These are phyloP conservation scores for Philopedon plagiatum DNA, from an alignment of 2,888 invertebrate species.

Conservation along the genomic window DNA sequence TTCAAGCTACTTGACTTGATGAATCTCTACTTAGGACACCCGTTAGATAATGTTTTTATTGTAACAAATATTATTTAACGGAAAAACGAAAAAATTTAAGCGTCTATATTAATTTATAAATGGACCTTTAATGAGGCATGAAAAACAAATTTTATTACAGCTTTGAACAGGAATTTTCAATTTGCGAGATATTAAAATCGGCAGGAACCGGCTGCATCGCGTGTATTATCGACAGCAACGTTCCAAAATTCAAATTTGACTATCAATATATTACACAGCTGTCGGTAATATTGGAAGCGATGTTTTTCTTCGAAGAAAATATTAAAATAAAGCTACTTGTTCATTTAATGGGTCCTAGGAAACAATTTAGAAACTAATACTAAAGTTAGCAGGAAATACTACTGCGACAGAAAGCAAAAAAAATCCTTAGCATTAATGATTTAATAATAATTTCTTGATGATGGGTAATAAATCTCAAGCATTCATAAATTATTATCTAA, in stretches of 20 bases:
- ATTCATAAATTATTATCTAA: too few species aligned
- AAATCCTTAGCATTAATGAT: too few species aligned
- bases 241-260: slow-evolving; percentile 25
- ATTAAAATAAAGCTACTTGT: too few species aligned
- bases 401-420: too few species aligned
- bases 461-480: too few species aligned
- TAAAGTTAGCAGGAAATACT: too few species aligned
- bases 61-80: neutral
- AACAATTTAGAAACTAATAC: too few species aligned
- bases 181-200: slow-evolving; percentile 55
- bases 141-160: slow-evolving; percentile 54
- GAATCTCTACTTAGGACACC: neutral
- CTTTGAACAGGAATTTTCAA: slow-evolving; percentile 64
- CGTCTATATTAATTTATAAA: slow-evolving; percentile 64
- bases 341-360: too few species aligned
- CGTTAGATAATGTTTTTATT: neutral
- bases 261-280: slow-evolving; percentile 30
- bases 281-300: slow-evolving; percentile 4
- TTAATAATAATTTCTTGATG: too few species aligned
- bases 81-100: slow-evolving; percentile 1
- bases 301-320: neutral
- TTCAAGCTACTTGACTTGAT: too few species aligned
- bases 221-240: slow-evolving; percentile 21
- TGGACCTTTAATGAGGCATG: slow-evolving; percentile 63
- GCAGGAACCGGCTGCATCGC: slow-evolving; percentile 29